phyloP scores from a whole-genome alignment of 2,888 invertebrate species.

The Tillus elongatus region DNA sequence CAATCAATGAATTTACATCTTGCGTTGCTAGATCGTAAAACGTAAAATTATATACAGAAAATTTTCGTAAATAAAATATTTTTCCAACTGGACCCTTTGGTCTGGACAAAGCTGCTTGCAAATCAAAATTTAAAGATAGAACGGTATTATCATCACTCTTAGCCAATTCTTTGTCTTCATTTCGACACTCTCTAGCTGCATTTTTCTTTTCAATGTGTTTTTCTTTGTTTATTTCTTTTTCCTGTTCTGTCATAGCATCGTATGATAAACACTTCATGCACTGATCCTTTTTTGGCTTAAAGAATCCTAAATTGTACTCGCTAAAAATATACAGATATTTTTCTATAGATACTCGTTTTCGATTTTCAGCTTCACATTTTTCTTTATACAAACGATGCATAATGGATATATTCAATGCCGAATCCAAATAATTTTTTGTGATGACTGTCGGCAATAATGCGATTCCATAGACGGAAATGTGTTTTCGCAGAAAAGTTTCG shows the following conservation, averaged over 20 bases:
- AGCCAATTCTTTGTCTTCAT: constrained; percentile 25
- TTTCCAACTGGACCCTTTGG: constrained; percentile 26
- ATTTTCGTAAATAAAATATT: constrained; percentile 28
- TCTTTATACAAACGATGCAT: constrained; percentile 8
- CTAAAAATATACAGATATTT: constrained; percentile 1
- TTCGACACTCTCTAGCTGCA: constrained; percentile 20
- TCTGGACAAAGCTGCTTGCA: constrained; percentile 26
- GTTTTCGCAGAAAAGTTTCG: neutral
- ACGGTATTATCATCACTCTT: constrained; percentile 18
- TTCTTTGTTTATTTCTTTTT: constrained; percentile 15
- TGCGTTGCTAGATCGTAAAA: constrained; percentile 30
- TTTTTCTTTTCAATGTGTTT: constrained; percentile 22
- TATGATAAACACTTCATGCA: constrained; percentile 24
- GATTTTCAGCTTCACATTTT: neutral
- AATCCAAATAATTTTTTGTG: constrained; percentile 4
- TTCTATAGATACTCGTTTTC: constrained; percentile 4
- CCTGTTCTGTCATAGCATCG: constrained; percentile 15
- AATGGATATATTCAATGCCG: constrained; percentile 2
- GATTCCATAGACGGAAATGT: constrained; percentile 5
- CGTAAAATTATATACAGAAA: constrained; percentile 30
- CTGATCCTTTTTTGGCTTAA: constrained; percentile 21
- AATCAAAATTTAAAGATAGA: constrained; percentile 28
- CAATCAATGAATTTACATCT: too few relatives aligned
- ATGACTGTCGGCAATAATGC: constrained; percentile 4
- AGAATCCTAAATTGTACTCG: constrained; percentile 4